Percentiles rank a stretch among this genome's conserved stretches.
These are phyloP conservation scores for Odontamblyopus lacepedii DNA, from an alignment of 2,797 vertebrate species.

Conservation along the genomic window DNA sequence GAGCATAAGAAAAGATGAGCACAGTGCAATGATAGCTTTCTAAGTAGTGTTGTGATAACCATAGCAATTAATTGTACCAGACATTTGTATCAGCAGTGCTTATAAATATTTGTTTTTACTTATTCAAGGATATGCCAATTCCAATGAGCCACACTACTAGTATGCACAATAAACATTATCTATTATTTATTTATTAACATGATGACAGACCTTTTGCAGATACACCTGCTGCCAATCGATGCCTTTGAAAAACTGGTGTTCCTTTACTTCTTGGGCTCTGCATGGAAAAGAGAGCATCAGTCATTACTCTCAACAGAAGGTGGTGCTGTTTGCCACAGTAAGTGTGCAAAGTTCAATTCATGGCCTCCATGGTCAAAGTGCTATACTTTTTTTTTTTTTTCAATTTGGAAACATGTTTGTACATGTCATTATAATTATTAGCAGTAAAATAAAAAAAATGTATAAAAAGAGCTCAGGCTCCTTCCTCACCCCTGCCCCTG, in stretches of 20 bases:
- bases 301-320: slow-evolving; percentile 33
- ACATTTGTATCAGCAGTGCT: slow-evolving; percentile 1
- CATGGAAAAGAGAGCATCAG: neutral
- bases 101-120: neutral
- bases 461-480: neutral
- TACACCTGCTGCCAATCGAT: slow-evolving; percentile 98
- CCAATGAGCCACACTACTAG: neutral
- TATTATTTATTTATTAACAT: neutral
- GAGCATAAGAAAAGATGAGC: slow-evolving; percentile 16
- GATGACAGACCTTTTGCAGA: slow-evolving; percentile 89
- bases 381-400: neutral
- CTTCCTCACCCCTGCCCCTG: slow-evolving; percentile 84
- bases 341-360: neutral
- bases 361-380: neutral
- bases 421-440: neutral
- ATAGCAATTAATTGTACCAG: slow-evolving; percentile 34
- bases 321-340: slow-evolving; percentile 42
- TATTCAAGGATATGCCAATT: neutral
- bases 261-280: slow-evolving; percentile 93
- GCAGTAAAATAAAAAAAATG: neutral
- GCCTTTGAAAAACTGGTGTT: slow-evolving; percentile 92
- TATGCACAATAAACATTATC: neutral
- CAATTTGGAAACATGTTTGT: neutral
- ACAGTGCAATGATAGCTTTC: slow-evolving; percentile 10
- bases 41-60: slow-evolving; percentile 30